phyloP scores from a whole-genome alignment of 1,140 invertebrate genomes.

The Chironomus striatipennis region DNA sequence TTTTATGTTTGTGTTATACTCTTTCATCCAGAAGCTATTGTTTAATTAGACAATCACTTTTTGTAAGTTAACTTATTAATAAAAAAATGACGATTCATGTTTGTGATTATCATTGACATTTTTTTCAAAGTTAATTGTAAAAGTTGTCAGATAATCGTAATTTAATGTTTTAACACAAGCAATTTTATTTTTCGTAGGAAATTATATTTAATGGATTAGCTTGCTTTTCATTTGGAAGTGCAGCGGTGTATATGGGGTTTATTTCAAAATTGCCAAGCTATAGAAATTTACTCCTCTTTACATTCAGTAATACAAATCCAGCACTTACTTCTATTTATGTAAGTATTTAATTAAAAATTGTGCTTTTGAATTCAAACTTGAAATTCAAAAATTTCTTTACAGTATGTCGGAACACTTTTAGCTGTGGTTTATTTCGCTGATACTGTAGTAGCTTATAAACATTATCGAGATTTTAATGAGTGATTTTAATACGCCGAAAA shows the following conservation, averaged over 20 bases:
- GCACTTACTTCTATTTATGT: slow-evolving; percentile 77
- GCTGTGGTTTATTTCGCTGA: slow-evolving; percentile 64
- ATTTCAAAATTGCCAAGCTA: slow-evolving; percentile 60
- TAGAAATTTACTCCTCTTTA: slow-evolving; percentile 51
- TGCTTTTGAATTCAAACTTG: too few relatives aligned
- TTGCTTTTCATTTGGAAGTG: slow-evolving; percentile 63
- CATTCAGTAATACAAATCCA: slow-evolving; percentile 56
- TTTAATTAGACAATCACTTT: slow-evolving; percentile 64
- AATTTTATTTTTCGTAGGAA: slow-evolving; percentile 49
- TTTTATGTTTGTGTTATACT: slow-evolving; percentile 63
- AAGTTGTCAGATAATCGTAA: neutral
- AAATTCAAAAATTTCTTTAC: slow-evolving; percentile 29
- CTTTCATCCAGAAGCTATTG: slow-evolving; percentile 64
- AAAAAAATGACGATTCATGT: neutral
- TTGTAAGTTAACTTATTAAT: slow-evolving; percentile 55
- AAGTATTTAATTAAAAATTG: slow-evolving; percentile 40
- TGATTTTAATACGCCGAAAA: too few relatives aligned
- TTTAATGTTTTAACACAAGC: neutral
- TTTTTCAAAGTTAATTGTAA: slow-evolving; percentile 20
- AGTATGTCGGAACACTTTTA: slow-evolving; percentile 63
- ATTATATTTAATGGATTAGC: slow-evolving; percentile 64
- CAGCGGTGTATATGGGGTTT: slow-evolving; percentile 64
- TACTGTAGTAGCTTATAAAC: slow-evolving; percentile 58
- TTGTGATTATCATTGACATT: neutral
- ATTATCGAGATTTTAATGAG: slow-evolving; percentile 36